phyloP scores from a whole-genome alignment of 2,113 vertebrate species.

The Hyla sarda region DNA sequence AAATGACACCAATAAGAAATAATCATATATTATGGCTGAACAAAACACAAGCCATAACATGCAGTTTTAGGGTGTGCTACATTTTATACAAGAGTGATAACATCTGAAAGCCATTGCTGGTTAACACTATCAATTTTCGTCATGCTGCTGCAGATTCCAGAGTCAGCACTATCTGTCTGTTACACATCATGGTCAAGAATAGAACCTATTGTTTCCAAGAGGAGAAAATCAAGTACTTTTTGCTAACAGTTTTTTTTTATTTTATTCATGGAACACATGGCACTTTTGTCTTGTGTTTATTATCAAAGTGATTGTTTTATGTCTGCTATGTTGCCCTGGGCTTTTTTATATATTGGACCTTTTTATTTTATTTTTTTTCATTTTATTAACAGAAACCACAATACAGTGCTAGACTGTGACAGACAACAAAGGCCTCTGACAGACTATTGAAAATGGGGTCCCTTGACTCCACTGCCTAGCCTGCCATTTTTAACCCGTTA shows the following conservation, averaged over 20 bases:
- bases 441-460: too few species aligned
- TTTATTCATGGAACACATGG: not conserved
- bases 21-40: not conserved
- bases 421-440: too few species aligned
- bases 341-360: not conserved
- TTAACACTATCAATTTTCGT: not conserved
- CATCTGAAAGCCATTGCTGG: not conserved
- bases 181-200: not conserved
- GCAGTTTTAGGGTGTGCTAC: not conserved
- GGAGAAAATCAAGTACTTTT: not conserved
- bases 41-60: not conserved
- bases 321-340: not conserved
- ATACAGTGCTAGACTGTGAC: too few species aligned
- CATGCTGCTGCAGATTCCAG: conserved; percentile 1
- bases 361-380: not conserved
- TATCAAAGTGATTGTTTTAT: not conserved
- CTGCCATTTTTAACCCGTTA: too few species aligned
- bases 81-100: not conserved
- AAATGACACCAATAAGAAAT: not conserved
- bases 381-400: too few species aligned
- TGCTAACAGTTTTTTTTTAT: not conserved
- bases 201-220: not conserved
- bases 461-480: too few species aligned
- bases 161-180: not conserved
- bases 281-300: not conserved